Evolutionary conservation across 92 coral and sea anemone species (phyloP).

Genomic region (Zoanthus solanderi): DNA sequence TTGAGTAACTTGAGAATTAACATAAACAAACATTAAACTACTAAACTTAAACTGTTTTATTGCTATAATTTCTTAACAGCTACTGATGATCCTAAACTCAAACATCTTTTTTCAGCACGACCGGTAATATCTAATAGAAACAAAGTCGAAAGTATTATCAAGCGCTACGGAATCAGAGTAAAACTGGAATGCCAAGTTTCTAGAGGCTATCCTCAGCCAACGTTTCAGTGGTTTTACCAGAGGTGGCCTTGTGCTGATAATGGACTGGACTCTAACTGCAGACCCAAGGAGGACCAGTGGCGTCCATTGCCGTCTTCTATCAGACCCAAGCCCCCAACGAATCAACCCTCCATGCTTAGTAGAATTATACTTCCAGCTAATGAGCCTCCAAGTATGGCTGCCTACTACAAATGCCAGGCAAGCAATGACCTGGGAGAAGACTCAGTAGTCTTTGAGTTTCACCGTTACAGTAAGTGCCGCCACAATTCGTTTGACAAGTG

Average conservation of each 20-base stretch:
- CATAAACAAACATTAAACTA: no score
- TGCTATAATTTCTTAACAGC: not conserved
- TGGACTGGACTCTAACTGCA: conserved; percentile 2
- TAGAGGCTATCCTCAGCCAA: conserved; percentile 27
- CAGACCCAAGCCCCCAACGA: not conserved
- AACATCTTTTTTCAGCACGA: not conserved
- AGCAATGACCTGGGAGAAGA: conserved; percentile 23
- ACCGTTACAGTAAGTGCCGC: conserved; percentile 13
- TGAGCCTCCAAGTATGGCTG: conserved; percentile 24
- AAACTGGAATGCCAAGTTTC: not conserved
- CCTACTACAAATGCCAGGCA: conserved; percentile 32
- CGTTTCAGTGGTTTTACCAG: conserved; percentile 21
- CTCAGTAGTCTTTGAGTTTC: conserved; percentile 6
- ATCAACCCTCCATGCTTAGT: conserved; percentile 4
- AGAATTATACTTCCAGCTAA: conserved; percentile 27
- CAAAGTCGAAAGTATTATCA: not conserved
- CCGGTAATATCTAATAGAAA: not conserved
- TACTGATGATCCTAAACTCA: no score
- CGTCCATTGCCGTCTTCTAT: not conserved
- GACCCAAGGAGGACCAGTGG: conserved; percentile 24
- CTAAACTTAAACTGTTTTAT: no score
- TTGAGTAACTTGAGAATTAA: no score
- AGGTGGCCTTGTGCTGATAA: conserved; percentile 23
- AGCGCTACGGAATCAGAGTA: not conserved
- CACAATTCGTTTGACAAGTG: no score